phyloP scores from a whole-genome alignment of 1,140 invertebrate species.

The Pogonognathellus flavescens region DNA sequence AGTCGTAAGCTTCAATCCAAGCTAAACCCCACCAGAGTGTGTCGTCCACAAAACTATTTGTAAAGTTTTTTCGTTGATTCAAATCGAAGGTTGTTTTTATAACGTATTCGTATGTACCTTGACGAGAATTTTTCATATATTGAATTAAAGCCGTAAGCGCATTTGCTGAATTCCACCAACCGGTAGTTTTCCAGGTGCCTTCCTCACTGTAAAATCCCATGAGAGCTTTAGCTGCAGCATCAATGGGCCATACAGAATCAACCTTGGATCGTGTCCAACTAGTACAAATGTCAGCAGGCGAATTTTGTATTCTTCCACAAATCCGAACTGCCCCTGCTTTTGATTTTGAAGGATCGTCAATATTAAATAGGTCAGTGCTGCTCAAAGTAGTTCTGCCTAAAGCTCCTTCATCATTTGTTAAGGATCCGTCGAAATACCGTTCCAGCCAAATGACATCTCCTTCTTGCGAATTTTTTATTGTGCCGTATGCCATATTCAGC shows the following conservation, averaged over 20 bases:
- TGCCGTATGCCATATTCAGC: constrained; percentile 59
- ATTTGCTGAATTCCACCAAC: constrained; percentile 64
- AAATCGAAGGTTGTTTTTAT: constrained; percentile 59
- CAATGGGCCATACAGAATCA: constrained; percentile 18
- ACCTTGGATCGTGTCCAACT: constrained; percentile 59
- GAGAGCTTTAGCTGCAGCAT: constrained; percentile 62
- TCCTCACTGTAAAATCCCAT: constrained; percentile 61
- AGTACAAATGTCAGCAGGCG: constrained; percentile 55
- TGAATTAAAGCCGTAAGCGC: constrained; percentile 58
- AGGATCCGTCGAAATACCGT: constrained; percentile 59
- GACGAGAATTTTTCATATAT: constrained; percentile 46
- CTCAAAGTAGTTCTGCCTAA: constrained; percentile 50
- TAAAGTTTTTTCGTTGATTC: constrained; percentile 53
- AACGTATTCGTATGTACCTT: constrained; percentile 52
- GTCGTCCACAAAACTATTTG: constrained; percentile 37
- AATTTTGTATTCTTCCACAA: constrained; percentile 54
- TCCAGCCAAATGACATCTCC: constrained; percentile 57
- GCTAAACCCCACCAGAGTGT: constrained; percentile 62
- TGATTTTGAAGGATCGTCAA: constrained; percentile 51
- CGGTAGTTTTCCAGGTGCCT: constrained; percentile 58
- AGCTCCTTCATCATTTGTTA: constrained; percentile 40
- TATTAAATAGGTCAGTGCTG: constrained; percentile 55
- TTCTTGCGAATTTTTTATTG: constrained; percentile 54
- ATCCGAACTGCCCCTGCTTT: constrained; percentile 56
- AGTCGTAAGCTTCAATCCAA: constrained; percentile 57